These are phyloP conservation scores for Cassiopea xamachana DNA, from an alignment of 30 jellyfish, hydroid and myxozoan genomes.

Conservation along the genomic window DNA sequence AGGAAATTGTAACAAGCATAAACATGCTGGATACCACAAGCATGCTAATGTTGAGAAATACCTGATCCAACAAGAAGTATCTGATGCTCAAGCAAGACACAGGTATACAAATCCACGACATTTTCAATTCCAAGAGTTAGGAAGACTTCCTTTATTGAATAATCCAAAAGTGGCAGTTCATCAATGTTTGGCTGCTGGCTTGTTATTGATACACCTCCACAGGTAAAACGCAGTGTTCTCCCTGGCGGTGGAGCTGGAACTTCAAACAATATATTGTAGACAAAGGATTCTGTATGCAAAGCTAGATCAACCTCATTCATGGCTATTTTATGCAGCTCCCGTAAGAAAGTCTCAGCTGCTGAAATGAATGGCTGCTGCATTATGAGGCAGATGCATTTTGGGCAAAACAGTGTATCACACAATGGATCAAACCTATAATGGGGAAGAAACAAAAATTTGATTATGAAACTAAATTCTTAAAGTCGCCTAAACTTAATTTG, in stretches of 20 bases:
- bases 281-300: constrained; percentile 81
- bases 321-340: constrained; percentile 72
- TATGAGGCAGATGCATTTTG: constrained; percentile 88
- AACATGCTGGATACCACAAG: too few relatives aligned
- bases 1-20: too few relatives aligned
- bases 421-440: constrained; percentile 47
- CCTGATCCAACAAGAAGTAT: constrained; percentile 90
- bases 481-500: too few relatives aligned
- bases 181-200: constrained; percentile 78
- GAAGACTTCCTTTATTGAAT: constrained; percentile 84
- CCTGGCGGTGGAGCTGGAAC: constrained; percentile 99
- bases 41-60: not conserved
- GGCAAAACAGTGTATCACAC: constrained; percentile 65
- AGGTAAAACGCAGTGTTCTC: constrained; percentile 75
- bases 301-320: constrained; percentile 71
- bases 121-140: constrained; percentile 90
- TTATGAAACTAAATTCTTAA: not conserved
- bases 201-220: constrained; percentile 84
- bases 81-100: constrained; percentile 96
- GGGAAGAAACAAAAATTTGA: not conserved
- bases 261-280: constrained; percentile 82
- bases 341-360: constrained; percentile 80
- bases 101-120: constrained; percentile 94
- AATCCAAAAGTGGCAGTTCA: constrained; percentile 92
- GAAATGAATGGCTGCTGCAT: constrained; percentile 91